phyloP scores from a whole-genome alignment of 1,140 invertebrate species.

The Euura lappo region DNA sequence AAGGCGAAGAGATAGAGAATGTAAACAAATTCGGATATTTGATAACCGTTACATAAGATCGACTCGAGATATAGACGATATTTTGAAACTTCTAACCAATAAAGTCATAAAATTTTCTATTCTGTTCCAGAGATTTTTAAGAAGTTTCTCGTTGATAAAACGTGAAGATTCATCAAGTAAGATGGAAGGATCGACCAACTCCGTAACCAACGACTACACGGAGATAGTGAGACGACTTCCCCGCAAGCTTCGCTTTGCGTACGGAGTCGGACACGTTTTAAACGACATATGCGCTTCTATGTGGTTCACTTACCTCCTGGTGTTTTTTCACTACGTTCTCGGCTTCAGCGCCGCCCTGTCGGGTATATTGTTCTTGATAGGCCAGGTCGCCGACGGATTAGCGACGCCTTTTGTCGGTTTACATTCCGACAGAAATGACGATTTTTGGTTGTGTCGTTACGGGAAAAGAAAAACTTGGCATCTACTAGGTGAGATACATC shows the following conservation, averaged over 20 bases:
- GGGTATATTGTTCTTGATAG: conserved; percentile 81
- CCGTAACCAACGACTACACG: conserved; percentile 39
- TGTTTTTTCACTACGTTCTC: conserved; percentile 88
- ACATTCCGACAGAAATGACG: conserved; percentile 78
- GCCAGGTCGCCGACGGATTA: conserved; percentile 89
- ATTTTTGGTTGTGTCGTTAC: conserved; percentile 72
- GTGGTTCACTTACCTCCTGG: conserved; percentile 97
- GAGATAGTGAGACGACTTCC: conserved; percentile 40
- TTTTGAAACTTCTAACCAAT: neutral
- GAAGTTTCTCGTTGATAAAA: no score
- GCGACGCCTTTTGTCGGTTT: conserved; percentile 90
- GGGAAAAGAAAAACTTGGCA: conserved; percentile 92
- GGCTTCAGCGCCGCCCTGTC: conserved; percentile 77
- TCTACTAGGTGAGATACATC: conserved; percentile 74
- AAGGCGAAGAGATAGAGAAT: no score
- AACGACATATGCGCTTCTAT: conserved; percentile 96
- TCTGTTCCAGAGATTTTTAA: no score
- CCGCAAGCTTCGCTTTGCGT: conserved; percentile 42
- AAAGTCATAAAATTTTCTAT: no score
- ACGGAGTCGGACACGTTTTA: conserved; percentile 75
- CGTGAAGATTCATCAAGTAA: neutral
- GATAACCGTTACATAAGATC: neutral
- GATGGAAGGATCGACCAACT: conserved; percentile 32
- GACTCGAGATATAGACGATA: neutral
- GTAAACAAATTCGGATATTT: neutral